Conservation (phyloP, 2,888 invertebrate species). For the Ormyrus rosae region DNA sequence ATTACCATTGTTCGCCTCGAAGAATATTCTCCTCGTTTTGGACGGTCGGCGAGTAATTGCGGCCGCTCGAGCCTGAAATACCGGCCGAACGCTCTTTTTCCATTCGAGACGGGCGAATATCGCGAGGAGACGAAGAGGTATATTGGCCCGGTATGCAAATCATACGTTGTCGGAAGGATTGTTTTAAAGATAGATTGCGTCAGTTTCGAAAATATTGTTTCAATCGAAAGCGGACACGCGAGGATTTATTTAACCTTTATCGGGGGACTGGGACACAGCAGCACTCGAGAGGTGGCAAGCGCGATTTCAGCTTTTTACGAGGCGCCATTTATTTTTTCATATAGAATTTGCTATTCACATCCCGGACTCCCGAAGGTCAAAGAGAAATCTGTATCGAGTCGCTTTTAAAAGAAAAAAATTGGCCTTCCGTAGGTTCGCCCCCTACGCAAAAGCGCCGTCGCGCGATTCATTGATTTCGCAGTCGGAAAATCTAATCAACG, state of each 20-base stretch:
- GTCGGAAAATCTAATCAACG: slow-evolving; percentile 2
- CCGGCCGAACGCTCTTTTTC: neutral
- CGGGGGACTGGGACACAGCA: too few species aligned
- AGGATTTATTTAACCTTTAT: neutral
- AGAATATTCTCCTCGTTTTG: neutral
- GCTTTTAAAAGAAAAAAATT: too few species aligned
- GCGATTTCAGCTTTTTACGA: too few species aligned
- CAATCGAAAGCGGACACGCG: neutral
- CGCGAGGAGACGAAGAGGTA: neutral
- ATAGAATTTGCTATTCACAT: too few species aligned
- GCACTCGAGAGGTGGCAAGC: too few species aligned
- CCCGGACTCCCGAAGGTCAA: too few species aligned
- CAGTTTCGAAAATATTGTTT: neutral
- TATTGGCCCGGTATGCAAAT: slow-evolving; percentile 1
- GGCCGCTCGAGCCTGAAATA: neutral
- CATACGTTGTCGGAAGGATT: neutral
- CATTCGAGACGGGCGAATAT: neutral
- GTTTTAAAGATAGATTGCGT: neutral
- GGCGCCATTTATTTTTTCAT: too few species aligned
- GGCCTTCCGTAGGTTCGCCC: too few species aligned
- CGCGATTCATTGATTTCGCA: too few species aligned
- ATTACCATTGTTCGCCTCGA: slow-evolving; percentile 1
- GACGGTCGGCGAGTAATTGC: neutral
- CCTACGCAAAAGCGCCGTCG: too few species aligned
- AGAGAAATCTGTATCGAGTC: too few species aligned